phyloP scores from a whole-genome alignment of 2,113 vertebrate species.

The Leptodactylus fuscus region DNA sequence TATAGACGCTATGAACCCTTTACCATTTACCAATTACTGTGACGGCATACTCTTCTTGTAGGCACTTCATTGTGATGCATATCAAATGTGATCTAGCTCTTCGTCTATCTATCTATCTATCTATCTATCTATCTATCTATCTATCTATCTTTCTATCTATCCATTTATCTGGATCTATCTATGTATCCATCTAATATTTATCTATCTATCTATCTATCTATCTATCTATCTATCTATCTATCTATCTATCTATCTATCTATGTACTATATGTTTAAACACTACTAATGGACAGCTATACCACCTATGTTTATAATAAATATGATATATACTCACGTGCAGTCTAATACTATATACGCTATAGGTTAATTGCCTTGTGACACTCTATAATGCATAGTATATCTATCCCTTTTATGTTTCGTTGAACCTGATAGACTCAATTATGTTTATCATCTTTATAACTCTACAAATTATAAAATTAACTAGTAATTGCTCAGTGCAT shows the following conservation, averaged over 20 bases:
- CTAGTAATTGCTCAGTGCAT: neutral
- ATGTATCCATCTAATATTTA: neutral
- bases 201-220: neutral
- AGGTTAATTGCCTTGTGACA: no score
- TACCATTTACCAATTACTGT: neutral
- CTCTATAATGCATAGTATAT: neutral
- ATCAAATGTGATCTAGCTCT: neutral
- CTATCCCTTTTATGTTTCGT: neutral
- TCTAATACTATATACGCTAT: neutral
- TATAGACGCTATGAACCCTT: neutral
- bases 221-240: neutral
- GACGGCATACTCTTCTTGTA: neutral
- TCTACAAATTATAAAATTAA: neutral
- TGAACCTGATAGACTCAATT: neutral
- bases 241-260: neutral
- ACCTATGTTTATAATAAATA: no score
- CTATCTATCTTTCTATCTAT: neutral
- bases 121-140: neutral
- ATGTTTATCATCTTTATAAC: neutral
- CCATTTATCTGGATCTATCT: neutral
- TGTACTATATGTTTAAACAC: no score
- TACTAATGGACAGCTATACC: no score
- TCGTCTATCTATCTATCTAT: no score
- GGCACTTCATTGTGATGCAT: neutral
- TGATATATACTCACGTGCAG: neutral